Percentiles rank a stretch among this genome's conserved stretches.
phyloP scores from a whole-genome alignment of 2,888 invertebrate species.

The Baronia brevicornis region DNA sequence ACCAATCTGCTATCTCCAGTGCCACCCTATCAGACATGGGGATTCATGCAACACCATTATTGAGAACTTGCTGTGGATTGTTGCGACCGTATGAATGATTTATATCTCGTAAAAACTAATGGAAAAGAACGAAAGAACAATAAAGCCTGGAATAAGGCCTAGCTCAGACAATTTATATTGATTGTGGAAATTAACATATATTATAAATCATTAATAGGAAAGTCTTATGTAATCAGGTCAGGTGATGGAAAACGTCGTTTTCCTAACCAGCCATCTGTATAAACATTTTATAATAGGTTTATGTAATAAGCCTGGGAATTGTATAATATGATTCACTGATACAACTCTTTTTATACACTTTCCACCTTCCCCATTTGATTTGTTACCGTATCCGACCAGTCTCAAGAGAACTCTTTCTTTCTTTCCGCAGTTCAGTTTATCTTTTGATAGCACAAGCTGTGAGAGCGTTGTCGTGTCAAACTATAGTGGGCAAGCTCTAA shows the following conservation, averaged over 20 bases:
- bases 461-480: conserved; percentile 28
- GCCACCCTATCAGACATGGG: too few species aligned
- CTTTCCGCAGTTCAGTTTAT: conserved; percentile 25
- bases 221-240: conserved; percentile 3
- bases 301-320: conserved; percentile 47
- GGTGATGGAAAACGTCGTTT: conserved; percentile 12
- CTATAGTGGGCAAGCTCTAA: conserved; percentile 36
- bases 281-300: conserved; percentile 30
- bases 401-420: conserved; percentile 3
- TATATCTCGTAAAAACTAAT: too few species aligned
- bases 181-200: too few species aligned
- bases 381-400: conserved; percentile 26
- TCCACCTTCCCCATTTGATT: conserved; percentile 37
- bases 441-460: conserved; percentile 1
- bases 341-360: conserved; percentile 34
- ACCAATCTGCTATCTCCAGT: too few species aligned
- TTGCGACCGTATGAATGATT: too few species aligned
- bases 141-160: too few species aligned
- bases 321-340: conserved; percentile 36
- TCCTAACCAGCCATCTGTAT: conserved; percentile 13
- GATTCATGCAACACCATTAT: too few species aligned
- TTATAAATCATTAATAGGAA: conserved; percentile 1
- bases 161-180: too few species aligned
- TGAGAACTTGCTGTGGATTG: too few species aligned
- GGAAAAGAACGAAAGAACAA: too few species aligned